Conservation (phyloP, 2,113 vertebrate species). For the Aplodontia rufa region DNA sequence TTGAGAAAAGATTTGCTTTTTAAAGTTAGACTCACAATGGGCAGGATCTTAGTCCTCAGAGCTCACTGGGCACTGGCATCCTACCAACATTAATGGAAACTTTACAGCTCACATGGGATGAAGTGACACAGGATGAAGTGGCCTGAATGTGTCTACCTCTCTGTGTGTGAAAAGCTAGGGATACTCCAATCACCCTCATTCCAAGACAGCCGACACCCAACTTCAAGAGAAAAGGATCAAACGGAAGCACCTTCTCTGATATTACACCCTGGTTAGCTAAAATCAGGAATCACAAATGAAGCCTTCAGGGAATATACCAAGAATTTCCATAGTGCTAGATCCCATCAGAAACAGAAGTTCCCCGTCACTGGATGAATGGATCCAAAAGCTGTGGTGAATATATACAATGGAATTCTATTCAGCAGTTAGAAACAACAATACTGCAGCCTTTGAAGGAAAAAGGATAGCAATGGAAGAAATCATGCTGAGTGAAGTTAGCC, state of each 20-base stretch:
- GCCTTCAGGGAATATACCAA: neutral
- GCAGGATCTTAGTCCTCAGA: neutral
- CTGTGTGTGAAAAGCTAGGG: neutral
- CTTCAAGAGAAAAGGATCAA: neutral
- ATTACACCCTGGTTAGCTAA: neutral
- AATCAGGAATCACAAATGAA: neutral
- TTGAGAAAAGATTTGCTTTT: neutral
- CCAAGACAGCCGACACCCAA: neutral
- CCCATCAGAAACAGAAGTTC: too few relatives aligned
- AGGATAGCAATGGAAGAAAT: too few relatives aligned
- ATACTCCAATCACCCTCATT: neutral
- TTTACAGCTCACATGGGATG: neutral
- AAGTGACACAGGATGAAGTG: neutral
- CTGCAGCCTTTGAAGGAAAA: too few relatives aligned
- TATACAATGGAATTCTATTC: too few relatives aligned
- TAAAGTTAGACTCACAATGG: neutral
- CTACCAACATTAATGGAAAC: neutral
- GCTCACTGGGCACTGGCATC: neutral
- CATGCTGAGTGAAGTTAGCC: too few relatives aligned
- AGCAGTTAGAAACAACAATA: too few relatives aligned
- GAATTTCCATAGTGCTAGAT: neutral
- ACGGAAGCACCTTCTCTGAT: neutral
- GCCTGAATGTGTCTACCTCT: neutral
- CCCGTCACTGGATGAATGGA: too few relatives aligned
- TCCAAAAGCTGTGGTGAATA: too few relatives aligned